These are phyloP conservation scores for Harpegnathos saltator DNA, from an alignment of 1,140 invertebrate species.

Conservation along the genomic window DNA sequence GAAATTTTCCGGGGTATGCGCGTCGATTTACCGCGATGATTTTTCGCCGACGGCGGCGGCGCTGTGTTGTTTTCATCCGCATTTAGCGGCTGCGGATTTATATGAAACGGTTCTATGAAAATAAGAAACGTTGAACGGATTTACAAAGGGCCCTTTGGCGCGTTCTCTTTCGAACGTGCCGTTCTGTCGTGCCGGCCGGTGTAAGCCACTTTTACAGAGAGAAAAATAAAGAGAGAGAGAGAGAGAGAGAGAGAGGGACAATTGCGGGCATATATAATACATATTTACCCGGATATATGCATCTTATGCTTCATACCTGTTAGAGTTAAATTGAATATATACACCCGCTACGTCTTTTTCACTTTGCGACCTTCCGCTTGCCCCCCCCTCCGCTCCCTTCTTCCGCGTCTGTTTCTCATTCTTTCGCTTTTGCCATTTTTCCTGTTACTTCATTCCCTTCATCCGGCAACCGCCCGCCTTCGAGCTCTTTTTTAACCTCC, in stretches of 20 bases:
- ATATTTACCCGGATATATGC: slow-evolving; percentile 60
- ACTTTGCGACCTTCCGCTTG: too few species aligned
- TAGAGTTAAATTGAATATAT: slow-evolving; percentile 70
- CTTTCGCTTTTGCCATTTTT: slow-evolving; percentile 2
- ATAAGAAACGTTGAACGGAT: slow-evolving; percentile 53
- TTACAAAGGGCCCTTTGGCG: slow-evolving; percentile 61
- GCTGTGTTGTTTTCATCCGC: background rate
- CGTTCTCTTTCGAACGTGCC: slow-evolving; percentile 13
- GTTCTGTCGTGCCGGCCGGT: slow-evolving; percentile 50
- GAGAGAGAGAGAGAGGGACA: slow-evolving; percentile 61
- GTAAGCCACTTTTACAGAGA: slow-evolving; percentile 61
- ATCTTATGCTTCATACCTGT: slow-evolving; percentile 68
- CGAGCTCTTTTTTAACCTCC: slow-evolving; percentile 15
- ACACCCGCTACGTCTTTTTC: slow-evolving; percentile 23
- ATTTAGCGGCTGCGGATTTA: slow-evolving; percentile 29
- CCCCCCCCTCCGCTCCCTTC: too few species aligned
- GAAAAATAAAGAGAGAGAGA: too few species aligned
- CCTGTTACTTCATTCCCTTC: background rate
- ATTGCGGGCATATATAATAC: slow-evolving; percentile 57
- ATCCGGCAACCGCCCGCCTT: background rate
- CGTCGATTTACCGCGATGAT: background rate
- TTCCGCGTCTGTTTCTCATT: too few species aligned
- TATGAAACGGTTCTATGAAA: slow-evolving; percentile 41
- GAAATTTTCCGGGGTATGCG: background rate
- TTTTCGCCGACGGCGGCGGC: background rate